A percentile compares a stretch with the other conserved stretches of the same genome.
These are phyloP conservation scores for Bufo bufo DNA, from an alignment of 2,113 vertebrate genomes.

Conservation along the genomic window DNA sequence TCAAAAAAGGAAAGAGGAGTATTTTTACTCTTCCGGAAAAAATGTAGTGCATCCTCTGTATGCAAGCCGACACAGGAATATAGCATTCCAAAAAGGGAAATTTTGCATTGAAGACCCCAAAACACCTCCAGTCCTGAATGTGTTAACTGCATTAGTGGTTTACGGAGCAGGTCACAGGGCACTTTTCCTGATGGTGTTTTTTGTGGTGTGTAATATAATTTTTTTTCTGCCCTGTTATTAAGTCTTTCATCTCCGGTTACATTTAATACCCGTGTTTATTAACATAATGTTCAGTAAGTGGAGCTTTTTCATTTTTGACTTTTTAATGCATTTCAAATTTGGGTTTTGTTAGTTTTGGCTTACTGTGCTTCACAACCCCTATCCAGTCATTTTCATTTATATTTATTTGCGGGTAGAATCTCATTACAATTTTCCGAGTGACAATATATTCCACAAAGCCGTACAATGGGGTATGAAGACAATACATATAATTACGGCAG, in stretches of 20 bases:
- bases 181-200: background rate
- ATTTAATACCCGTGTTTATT: constrained; percentile 23
- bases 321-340: constrained; percentile 48
- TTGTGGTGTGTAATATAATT: constrained; percentile 21
- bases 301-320: constrained; percentile 8
- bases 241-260: background rate
- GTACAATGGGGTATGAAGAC: constrained; percentile 40
- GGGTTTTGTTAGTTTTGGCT: constrained; percentile 38
- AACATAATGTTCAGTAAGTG: constrained; percentile 34
- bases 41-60: too few species aligned
- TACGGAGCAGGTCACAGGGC: constrained; percentile 17
- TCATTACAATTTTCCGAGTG: constrained; percentile 31
- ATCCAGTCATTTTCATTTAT: constrained; percentile 34
- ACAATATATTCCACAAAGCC: constrained; percentile 25
- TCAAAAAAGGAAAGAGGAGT: too few species aligned
- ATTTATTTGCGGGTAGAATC: constrained; percentile 32
- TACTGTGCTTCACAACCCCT: constrained; percentile 22
- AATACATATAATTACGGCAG: constrained; percentile 44
- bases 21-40: too few species aligned
- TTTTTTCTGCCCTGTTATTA: background rate
- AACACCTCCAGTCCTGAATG: too few species aligned
- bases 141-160: background rate
- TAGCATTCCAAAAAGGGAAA: too few species aligned
- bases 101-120: too few species aligned
- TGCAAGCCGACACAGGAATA: too few species aligned